Evolutionary conservation across 2,888 invertebrate genomes (phyloP).

Genomic region (Ichneumoninae sp.): DNA sequence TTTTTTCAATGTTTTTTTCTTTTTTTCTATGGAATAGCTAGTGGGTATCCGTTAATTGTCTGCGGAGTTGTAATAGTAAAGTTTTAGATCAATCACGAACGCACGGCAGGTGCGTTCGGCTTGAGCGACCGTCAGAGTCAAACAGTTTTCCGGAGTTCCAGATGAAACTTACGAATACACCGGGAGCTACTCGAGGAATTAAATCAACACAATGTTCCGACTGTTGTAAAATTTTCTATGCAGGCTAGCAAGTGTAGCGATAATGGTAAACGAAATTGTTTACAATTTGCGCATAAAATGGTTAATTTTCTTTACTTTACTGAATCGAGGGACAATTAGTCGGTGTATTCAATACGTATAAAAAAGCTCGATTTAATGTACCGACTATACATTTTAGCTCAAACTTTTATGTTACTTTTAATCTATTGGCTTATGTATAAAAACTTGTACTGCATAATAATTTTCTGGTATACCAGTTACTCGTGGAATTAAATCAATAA

Average conservation of each 20-base stretch:
- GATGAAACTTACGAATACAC: background rate
- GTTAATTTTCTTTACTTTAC: too few species aligned
- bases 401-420: too few species aligned
- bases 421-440: too few species aligned
- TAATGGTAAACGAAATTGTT: background rate
- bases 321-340: too few species aligned
- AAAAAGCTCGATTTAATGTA: too few species aligned
- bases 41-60: background rate
- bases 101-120: background rate
- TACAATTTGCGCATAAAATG: too few species aligned
- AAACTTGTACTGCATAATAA: too few species aligned
- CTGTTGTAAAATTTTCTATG: background rate
- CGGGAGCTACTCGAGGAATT: background rate
- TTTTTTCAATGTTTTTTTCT: background rate
- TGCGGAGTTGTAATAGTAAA: background rate
- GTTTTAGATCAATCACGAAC: background rate
- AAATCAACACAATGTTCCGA: background rate
- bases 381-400: too few species aligned
- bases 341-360: too few species aligned
- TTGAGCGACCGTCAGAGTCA: background rate
- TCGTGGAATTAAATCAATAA: too few species aligned
- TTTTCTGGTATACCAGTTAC: background rate
- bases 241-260: background rate
- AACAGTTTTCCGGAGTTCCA: background rate
- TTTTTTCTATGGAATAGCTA: background rate